Conservation (phyloP, 2,888 invertebrate species). For the Plagodis dolabraria region DNA sequence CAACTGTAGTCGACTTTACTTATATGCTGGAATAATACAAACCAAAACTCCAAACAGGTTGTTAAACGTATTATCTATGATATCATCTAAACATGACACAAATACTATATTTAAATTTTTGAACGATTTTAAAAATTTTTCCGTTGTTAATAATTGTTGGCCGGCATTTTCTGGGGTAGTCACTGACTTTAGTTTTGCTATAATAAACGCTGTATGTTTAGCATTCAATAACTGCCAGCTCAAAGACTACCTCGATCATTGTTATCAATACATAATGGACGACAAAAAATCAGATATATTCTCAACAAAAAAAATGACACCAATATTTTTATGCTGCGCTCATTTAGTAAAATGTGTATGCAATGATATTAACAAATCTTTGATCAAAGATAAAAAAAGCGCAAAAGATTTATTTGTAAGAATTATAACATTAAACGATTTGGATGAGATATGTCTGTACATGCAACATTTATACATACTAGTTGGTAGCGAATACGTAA, state of each 20-base stretch:
- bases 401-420: neutral
- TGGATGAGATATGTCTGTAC: neutral
- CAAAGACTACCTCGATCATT: neutral
- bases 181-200: slow-evolving; percentile 5
- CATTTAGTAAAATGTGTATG: slow-evolving; percentile 2
- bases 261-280: too few relatives aligned
- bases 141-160: neutral
- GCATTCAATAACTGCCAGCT: slow-evolving; percentile 1
- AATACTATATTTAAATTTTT: slow-evolving; percentile 3
- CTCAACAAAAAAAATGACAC: neutral
- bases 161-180: neutral
- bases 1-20: neutral
- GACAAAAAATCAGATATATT: neutral
- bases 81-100: neutral
- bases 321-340: slow-evolving; percentile 1
- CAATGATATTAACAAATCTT: neutral
- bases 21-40: neutral
- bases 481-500: neutral
- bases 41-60: neutral
- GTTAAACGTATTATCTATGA: slow-evolving; percentile 1
- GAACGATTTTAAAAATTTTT: slow-evolving; percentile 1
- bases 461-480: slow-evolving; percentile 1
- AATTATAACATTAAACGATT: neutral
- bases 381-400: neutral
- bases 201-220: slow-evolving; percentile 2